Conservation (phyloP, 2,113 vertebrate species). For the Cranoglanis bouderius region DNA sequence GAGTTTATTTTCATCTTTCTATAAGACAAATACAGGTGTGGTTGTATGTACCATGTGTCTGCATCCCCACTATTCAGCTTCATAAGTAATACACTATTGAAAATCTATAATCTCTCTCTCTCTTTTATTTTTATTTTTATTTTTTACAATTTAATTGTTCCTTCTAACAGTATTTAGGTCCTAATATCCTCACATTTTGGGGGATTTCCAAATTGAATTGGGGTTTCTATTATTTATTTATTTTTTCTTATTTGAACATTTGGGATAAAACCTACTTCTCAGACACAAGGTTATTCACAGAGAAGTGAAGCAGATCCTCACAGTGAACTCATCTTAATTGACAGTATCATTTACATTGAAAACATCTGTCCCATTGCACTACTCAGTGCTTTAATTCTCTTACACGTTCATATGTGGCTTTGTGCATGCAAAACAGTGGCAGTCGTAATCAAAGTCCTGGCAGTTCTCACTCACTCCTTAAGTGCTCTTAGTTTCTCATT, state of each 20-base stretch:
- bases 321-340: constrained; percentile 33
- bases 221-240: not conserved
- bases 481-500: constrained; percentile 32
- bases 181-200: constrained; percentile 16
- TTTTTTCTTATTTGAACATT: not conserved
- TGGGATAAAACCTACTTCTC: constrained; percentile 16
- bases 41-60: constrained; percentile 25
- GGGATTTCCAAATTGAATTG: constrained; percentile 11
- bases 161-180: constrained; percentile 47
- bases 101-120: not conserved
- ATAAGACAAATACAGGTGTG: constrained; percentile 44
- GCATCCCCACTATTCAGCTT: not conserved
- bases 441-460: constrained; percentile 32
- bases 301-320: constrained; percentile 34
- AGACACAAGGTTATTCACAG: constrained; percentile 44
- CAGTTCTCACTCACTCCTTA: constrained; percentile 31
- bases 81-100: not conserved
- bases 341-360: constrained; percentile 12
- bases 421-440: constrained; percentile 44
- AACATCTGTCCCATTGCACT: not conserved
- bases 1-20: constrained; percentile 46
- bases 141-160: not conserved
- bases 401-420: not conserved
- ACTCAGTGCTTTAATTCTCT: not conserved
- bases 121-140: too few relatives aligned